These are phyloP conservation scores for Rhyacophila evoluta DNA, from an alignment of 2,888 invertebrate species.

Conservation along the genomic window DNA sequence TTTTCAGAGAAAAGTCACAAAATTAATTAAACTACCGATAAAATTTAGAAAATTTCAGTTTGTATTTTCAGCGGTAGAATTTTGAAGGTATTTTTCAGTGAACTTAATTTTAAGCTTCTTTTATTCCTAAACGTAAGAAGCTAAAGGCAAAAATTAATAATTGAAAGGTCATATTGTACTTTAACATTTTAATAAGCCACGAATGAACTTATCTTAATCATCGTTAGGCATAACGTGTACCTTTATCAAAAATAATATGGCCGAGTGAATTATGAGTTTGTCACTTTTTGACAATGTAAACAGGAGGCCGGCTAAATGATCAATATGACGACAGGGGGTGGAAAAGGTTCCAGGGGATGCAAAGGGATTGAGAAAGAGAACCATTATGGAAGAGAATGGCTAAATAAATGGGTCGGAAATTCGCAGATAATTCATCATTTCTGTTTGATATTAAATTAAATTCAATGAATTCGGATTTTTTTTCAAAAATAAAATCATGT, in stretches of 20 bases:
- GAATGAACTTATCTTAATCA: constrained; percentile 8
- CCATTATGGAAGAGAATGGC: not conserved
- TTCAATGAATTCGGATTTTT: not conserved
- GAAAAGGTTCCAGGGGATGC: not conserved
- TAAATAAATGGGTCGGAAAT: not conserved
- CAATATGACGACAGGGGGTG: not conserved
- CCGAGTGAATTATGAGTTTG: constrained; percentile 24
- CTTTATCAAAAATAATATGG: constrained; percentile 10
- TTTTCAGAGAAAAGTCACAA: too few species aligned
- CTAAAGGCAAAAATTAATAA: not conserved
- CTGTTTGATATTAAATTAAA: not conserved
- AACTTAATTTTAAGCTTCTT: too few species aligned
- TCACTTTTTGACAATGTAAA: constrained; percentile 24
- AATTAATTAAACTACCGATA: too few species aligned
- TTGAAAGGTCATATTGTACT: not conserved
- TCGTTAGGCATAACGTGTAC: not conserved
- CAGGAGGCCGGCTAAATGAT: constrained; percentile 1
- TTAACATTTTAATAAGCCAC: constrained; percentile 10
- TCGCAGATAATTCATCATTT: constrained; percentile 7
- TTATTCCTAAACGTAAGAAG: too few species aligned
- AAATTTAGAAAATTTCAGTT: too few species aligned
- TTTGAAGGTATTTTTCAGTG: too few species aligned
- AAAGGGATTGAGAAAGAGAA: not conserved
- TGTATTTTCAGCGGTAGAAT: too few species aligned
- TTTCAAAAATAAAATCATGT: not conserved